Evolutionary conservation across 2,888 invertebrate genomes (phyloP).

Genomic region (Sussaba pulchella): DNA sequence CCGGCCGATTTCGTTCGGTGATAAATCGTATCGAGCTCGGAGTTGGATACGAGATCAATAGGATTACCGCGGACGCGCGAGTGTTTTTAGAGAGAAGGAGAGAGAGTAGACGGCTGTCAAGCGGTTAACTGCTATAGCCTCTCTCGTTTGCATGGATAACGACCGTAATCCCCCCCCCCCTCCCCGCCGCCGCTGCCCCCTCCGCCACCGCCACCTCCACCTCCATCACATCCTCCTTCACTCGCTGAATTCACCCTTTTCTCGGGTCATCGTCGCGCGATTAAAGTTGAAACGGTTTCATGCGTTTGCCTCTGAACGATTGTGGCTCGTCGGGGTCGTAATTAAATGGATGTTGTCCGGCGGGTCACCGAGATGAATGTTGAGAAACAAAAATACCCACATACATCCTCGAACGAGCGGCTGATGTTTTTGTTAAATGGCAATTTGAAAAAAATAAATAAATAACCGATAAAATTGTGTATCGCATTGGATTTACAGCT

Average conservation of each 20-base stretch:
- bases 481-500: conserved; percentile 32
- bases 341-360: conserved; percentile 51
- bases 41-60: conserved; percentile 65
- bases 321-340: conserved; percentile 43
- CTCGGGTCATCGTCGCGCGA: conserved; percentile 55
- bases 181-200: neutral
- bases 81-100: conserved; percentile 37
- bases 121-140: conserved; percentile 25
- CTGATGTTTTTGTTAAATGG: conserved; percentile 3
- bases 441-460: conserved; percentile 13
- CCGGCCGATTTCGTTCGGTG: conserved; percentile 66
- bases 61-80: conserved; percentile 57
- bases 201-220: too few species aligned
- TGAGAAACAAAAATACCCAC: conserved; percentile 31
- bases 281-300: conserved; percentile 33
- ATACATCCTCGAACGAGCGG: conserved; percentile 25
- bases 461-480: too few species aligned
- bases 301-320: conserved; percentile 36
- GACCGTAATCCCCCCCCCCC: neutral
- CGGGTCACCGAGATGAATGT: conserved; percentile 39
- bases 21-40: conserved; percentile 67
- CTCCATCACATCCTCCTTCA: too few species aligned
- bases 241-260: conserved; percentile 30
- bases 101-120: neutral
- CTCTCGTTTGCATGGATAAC: conserved; percentile 27